Evolutionary conservation across 92 coral and sea anemone species (phyloP).

Genomic region (Porites rus): DNA sequence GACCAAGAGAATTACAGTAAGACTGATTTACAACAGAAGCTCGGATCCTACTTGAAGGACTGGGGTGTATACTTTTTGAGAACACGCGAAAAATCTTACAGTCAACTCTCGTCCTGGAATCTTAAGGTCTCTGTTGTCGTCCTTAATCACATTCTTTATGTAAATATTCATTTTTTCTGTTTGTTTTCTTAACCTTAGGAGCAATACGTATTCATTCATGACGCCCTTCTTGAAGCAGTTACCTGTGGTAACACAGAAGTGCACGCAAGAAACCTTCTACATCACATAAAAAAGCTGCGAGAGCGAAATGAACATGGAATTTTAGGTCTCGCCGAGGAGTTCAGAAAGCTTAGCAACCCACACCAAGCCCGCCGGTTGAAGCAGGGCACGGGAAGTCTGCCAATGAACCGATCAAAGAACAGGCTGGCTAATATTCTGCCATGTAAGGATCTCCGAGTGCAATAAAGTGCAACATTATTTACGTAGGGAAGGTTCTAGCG

Average conservation of each 20-base stretch:
- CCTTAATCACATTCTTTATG: background rate
- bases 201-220: conserved; percentile 92
- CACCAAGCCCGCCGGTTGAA: conserved; percentile 77
- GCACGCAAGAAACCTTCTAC: conserved; percentile 90
- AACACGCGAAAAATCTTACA: background rate
- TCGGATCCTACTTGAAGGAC: background rate
- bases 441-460: conserved; percentile 66
- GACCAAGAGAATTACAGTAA: no score
- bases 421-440: conserved; percentile 94
- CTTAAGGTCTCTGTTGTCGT: background rate
- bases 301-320: conserved; percentile 85
- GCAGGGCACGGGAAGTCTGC: conserved; percentile 79
- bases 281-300: conserved; percentile 87
- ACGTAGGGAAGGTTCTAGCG: no score
- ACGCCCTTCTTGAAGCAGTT: conserved; percentile 92
- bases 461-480: background rate
- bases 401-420: conserved; percentile 91
- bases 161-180: background rate
- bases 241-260: conserved; percentile 95
- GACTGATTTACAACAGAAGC: background rate
- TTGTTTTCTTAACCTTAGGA: conserved; percentile 51
- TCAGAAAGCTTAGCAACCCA: conserved; percentile 84
- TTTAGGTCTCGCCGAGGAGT: conserved; percentile 88
- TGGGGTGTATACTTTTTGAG: background rate
- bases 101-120: no score